Conservation (phyloP, 2,113 vertebrate genomes). For the Melierax canorus region DNA sequence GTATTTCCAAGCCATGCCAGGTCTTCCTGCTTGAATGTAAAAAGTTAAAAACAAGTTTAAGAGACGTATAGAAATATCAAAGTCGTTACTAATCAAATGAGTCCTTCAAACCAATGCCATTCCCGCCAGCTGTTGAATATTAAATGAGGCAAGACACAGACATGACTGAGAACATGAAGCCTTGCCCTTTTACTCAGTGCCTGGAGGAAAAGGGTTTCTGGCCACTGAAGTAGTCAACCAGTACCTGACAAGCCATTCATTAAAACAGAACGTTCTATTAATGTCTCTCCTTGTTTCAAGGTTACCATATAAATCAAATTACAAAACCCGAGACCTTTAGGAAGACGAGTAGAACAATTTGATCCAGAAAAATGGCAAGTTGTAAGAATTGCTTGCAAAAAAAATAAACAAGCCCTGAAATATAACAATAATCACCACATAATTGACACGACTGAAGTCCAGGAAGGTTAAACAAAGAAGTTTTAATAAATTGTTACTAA, state of each 20-base stretch:
- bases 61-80: not conserved
- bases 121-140: not conserved
- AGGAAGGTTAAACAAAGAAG: not conserved
- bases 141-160: not conserved
- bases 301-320: slow-evolving; percentile 70
- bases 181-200: slow-evolving; percentile 23
- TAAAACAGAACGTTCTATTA: slow-evolving; percentile 52
- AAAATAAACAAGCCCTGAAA: not conserved
- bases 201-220: slow-evolving; percentile 23
- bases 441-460: not conserved
- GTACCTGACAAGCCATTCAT: slow-evolving; percentile 70
- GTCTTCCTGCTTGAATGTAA: not conserved
- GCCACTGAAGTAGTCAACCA: slow-evolving; percentile 49
- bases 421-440: not conserved
- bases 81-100: slow-evolving; percentile 5
- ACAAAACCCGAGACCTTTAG: slow-evolving; percentile 31
- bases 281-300: slow-evolving; percentile 68
- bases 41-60: not conserved
- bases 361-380: slow-evolving; percentile 16
- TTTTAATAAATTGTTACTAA: slow-evolving; percentile 31
- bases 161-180: not conserved
- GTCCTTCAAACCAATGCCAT: not conserved
- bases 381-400: not conserved
- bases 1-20: not conserved
- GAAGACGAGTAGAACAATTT: slow-evolving; percentile 39